These are phyloP conservation scores for Rhynchomys soricoides DNA, from an alignment of 2,113 vertebrate genomes.

Conservation along the genomic window DNA sequence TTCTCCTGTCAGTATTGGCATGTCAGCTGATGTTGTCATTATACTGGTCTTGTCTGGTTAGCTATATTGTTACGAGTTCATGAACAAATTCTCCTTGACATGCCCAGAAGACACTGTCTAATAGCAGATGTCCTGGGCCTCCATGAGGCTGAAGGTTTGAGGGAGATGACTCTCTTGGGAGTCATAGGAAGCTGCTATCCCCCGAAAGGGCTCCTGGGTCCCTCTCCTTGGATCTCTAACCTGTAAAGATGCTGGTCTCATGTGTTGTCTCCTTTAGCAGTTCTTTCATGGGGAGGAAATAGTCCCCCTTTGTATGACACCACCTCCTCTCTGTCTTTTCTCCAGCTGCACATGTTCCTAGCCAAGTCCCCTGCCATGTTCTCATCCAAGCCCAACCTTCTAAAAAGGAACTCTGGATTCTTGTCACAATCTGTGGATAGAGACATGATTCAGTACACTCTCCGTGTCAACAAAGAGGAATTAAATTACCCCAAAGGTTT, in stretches of 20 bases:
- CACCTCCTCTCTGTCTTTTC: conserved; percentile 44
- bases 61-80: neutral
- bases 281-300: neutral
- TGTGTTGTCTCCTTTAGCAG: fast-evolving
- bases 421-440: conserved; percentile 7
- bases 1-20: neutral
- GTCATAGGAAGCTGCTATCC: neutral
- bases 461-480: conserved; percentile 75
- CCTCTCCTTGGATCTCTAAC: neutral
- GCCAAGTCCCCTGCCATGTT: conserved; percentile 70
- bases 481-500: conserved; percentile 74
- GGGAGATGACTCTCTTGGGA: neutral
- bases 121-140: too few relatives aligned
- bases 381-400: conserved; percentile 63
- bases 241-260: neutral
- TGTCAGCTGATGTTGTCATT: neutral
- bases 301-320: conserved; percentile 50
- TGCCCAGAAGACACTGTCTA: neutral
- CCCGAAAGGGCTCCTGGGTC: fast-evolving
- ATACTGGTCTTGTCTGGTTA: neutral
- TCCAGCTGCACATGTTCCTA: neutral
- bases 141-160: neutral
- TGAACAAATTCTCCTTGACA: neutral
- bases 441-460: conserved; percentile 79
- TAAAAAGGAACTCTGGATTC: conserved; percentile 78